Evolutionary conservation across 2,888 invertebrate species (phyloP), one percentile per base, ranked within the genome.

Genomic region (Pollenia griseotomentosa): DNA sequence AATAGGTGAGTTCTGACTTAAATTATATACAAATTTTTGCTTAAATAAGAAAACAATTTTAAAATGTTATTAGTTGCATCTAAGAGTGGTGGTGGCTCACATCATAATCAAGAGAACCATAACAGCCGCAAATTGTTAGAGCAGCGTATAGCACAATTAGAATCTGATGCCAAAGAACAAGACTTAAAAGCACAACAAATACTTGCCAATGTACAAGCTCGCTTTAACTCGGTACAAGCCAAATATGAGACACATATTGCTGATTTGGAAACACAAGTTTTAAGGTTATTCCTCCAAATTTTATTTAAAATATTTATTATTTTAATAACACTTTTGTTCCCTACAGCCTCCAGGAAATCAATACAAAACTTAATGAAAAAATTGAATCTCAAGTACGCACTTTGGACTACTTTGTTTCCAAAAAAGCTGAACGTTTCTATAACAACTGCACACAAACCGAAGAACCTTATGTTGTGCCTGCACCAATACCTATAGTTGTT

Each of bases 201-300:
- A 74, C 93, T 97, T 88, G 91, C 95, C 33, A 96, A 96, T 71
- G 95, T 97, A 16, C 97, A 97, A 93, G 96, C 96, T 80, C 96
- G 96, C 90, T 97, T 97, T 91, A 95, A 95, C 53, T 96, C 96
- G 63, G 96, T 97, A 95, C 96, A 96, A 92, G 94, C 95, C 81
- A 97, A 96, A 91, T 97, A 97, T 90, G 96, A 96, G 89, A 95
- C 94, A 53, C 96, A 97, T 90, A 96, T 96, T 80, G 95, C 96
- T 88, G 96, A 96, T 89, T 94, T 96, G n/a, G 96, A 96, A 92
- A 94, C 96, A 40, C 96, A 96, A 91, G 95, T 95, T 14, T 89
- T 94, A 78, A 94, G 93, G 93, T 94, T 83, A 89, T 85, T 73
- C 10, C 14, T 48, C 66, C 16, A 66, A 75, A 46, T 71, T 66